These are phyloP conservation scores for Stenichneumon culpator DNA, from an alignment of 2,888 invertebrate genomes.

Conservation along the genomic window DNA sequence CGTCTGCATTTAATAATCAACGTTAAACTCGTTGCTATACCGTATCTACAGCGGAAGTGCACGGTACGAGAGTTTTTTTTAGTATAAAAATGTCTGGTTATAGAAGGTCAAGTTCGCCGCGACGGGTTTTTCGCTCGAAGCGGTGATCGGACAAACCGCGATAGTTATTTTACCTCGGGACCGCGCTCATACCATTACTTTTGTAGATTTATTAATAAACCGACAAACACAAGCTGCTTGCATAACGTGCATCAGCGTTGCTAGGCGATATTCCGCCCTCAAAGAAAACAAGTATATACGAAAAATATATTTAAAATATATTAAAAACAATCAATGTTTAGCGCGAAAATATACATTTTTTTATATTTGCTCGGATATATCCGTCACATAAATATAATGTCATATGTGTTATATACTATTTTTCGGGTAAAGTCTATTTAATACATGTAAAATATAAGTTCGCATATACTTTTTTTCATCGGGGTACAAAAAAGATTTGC, in stretches of 20 bases:
- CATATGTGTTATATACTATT: too few relatives aligned
- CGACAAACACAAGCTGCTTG: slow-evolving; percentile 14
- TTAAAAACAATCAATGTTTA: too few relatives aligned
- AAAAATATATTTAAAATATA: too few relatives aligned
- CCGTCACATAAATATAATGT: too few relatives aligned
- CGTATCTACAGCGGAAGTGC: slow-evolving; percentile 23
- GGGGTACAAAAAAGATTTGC: too few relatives aligned
- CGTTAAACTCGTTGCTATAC: slow-evolving; percentile 23
- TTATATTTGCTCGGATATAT: too few relatives aligned
- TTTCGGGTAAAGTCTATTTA: too few relatives aligned
- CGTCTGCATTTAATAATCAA: slow-evolving; percentile 33
- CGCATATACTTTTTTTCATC: too few relatives aligned
- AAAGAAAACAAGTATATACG: not conserved
- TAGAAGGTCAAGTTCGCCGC: slow-evolving; percentile 65
- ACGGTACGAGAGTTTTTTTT: not conserved
- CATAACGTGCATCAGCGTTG: slow-evolving; percentile 55
- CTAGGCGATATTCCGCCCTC: slow-evolving; percentile 41
- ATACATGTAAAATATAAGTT: too few relatives aligned
- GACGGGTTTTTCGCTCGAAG: slow-evolving; percentile 54
- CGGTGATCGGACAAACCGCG: slow-evolving; percentile 37
- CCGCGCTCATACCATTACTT: slow-evolving; percentile 38
- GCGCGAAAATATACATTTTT: too few relatives aligned
- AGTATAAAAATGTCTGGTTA: slow-evolving; percentile 25
- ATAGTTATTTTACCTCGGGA: slow-evolving; percentile 50
- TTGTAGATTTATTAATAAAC: slow-evolving; percentile 47